Base-by-base conservation (phyloP, 2,113 vertebrate genomes). In the Xenopus tropicalis region DNA sequence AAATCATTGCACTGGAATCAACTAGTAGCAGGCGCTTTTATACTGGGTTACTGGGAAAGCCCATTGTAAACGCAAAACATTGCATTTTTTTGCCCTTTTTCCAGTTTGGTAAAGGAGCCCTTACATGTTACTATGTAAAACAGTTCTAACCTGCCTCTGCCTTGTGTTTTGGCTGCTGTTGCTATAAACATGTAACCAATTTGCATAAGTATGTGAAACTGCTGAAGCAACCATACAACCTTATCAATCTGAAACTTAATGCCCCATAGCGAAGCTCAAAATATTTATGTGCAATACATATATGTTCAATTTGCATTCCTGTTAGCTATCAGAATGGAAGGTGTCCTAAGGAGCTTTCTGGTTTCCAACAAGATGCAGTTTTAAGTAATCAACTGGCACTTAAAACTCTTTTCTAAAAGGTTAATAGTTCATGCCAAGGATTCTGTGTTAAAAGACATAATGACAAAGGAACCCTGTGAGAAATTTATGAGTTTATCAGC, bases 121-220 rank as follows among this genome's bases (percentile, higher is more conserved):
- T 37, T 37, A 37, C 29, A 37, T 37, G 29, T 37, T 37, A 37
- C 29, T 37, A 37, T 37, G 6, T 37, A 37, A 17, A 48, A 17
- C 46, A 48, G 46, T 11, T 17, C 16, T 48, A 11, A 48, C 83
- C 83, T 82, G 70, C 69, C 71, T 74, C 46, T 1, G 29, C 85
- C 89, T 23, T 83, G 70, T 99, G 94, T 98, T 99, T 87, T 95
- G 93, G 88, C 82, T 79, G 84, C 85, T 78, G 96, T 98, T 99
- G 96, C 97, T 98, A 98, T 94, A 95, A 98, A 99, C 97, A 98
- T 59, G 11, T 80, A 59, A 88, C 76, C 62, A 22, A 93, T 94
- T 93, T 93, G 89, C 94, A 93, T 92, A 91, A 90, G 86, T 87
- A 92, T 93, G 92, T 89, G 90, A 91, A 91, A 90, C 85, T 89